phyloP scores from a whole-genome alignment of 2,113 vertebrate genomes.

The Phrynocephalus versicolor region DNA sequence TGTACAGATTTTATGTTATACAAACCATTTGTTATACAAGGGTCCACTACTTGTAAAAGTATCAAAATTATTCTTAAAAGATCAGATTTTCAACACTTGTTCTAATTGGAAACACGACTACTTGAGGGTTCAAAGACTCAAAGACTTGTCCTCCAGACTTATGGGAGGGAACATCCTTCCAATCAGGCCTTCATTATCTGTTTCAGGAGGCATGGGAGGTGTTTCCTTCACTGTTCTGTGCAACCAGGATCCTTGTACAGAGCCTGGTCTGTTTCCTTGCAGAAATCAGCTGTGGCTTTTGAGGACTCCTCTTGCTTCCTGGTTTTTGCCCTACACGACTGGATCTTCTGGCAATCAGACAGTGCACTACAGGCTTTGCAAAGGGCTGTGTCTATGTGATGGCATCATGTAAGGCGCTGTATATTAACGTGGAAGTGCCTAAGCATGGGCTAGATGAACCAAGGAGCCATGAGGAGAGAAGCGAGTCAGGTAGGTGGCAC shows the following conservation, averaged over 20 bases:
- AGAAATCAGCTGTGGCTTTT: background rate
- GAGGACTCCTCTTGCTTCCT: background rate
- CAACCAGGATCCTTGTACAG: background rate
- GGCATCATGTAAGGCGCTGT: constrained; percentile 3
- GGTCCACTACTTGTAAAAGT: too few species aligned
- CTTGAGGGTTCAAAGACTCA: background rate
- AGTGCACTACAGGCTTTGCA: background rate
- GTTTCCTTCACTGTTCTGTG: background rate
- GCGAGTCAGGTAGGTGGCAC: background rate
- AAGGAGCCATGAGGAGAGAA: background rate
- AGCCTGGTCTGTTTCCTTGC: background rate
- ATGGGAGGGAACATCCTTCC: background rate
- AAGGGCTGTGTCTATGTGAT: background rate
- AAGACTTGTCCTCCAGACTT: background rate
- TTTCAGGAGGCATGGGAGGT: background rate
- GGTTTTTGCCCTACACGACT: background rate
- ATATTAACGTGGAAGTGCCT: background rate
- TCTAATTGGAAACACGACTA: background rate
- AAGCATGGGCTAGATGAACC: background rate
- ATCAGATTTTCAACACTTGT: background rate
- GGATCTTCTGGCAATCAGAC: background rate
- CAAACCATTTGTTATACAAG: too few species aligned
- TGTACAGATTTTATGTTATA: too few species aligned
- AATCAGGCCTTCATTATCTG: background rate
- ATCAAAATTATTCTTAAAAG: background rate